These are phyloP conservation scores for Gisinianus flammeolus DNA, from an alignment of 2,888 invertebrate species.

Conservation along the genomic window DNA sequence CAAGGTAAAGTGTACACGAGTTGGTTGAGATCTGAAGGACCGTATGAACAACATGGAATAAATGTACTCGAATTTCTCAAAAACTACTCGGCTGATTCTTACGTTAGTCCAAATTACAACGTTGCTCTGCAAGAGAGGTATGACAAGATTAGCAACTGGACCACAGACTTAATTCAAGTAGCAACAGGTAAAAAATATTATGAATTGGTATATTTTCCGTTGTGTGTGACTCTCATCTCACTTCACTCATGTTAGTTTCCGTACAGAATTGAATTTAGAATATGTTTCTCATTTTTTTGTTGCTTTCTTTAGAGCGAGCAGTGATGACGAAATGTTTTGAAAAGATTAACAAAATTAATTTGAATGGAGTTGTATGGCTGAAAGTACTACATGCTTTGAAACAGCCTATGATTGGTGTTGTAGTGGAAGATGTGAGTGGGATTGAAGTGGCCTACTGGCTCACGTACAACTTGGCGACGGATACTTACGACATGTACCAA, in stretches of 20 bases:
- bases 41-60: slow-evolving; percentile 38
- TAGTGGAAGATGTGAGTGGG: slow-evolving; percentile 14
- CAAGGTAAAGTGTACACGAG: slow-evolving; percentile 19
- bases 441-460: slow-evolving; percentile 38
- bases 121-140: slow-evolving; percentile 22
- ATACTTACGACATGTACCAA: slow-evolving; percentile 39
- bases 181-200: slow-evolving; percentile 23
- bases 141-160: slow-evolving; percentile 6
- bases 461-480: slow-evolving; percentile 31
- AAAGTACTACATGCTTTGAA: slow-evolving; percentile 23
- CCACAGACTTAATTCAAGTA: slow-evolving; percentile 12
- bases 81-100: background rate
- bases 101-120: background rate
- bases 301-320: slow-evolving; percentile 37
- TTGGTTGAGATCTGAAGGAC: slow-evolving; percentile 33
- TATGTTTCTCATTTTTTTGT: background rate
- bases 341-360: slow-evolving; percentile 9
- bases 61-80: slow-evolving; percentile 26
- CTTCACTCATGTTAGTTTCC: no score
- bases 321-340: slow-evolving; percentile 41
- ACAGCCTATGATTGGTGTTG: slow-evolving; percentile 39
- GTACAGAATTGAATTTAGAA: no score
- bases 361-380: background rate
- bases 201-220: no score
- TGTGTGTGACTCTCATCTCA: no score